Conservation (phyloP, 2,113 vertebrate species). For the Egretta garzetta region DNA sequence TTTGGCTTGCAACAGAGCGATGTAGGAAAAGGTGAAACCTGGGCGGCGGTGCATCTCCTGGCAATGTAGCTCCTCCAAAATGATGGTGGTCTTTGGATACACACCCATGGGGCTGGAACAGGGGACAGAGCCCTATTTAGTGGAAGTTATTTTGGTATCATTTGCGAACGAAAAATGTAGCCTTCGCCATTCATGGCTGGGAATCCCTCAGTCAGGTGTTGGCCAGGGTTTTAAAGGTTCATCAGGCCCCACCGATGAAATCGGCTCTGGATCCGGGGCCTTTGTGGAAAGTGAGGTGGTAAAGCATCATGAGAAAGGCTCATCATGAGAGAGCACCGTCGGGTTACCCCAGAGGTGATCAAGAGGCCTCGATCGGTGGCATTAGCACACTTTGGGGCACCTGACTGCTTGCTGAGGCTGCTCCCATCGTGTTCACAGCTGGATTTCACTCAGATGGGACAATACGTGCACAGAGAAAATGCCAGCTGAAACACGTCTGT, state of each 20-base stretch:
- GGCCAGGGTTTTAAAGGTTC: background rate
- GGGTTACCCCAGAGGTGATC: background rate
- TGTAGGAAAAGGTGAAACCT: background rate
- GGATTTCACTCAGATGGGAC: background rate
- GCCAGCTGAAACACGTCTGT: background rate
- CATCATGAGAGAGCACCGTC: background rate
- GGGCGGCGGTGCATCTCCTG: accelerated
- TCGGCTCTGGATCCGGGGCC: background rate
- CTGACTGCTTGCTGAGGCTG: background rate
- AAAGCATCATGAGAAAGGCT: background rate
- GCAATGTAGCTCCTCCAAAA: background rate
- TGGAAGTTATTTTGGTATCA: too few species aligned
- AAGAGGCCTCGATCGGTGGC: background rate
- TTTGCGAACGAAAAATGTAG: background rate
- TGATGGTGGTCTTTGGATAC: background rate
- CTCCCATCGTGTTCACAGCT: background rate
- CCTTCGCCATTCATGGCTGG: background rate
- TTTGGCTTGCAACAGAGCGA: accelerated
- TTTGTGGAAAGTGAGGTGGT: background rate
- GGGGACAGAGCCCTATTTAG: background rate
- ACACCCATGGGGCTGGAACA: background rate
- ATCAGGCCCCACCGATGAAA: background rate
- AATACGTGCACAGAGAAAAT: accelerated
- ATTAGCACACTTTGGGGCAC: background rate
- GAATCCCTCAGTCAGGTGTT: background rate